Percentiles rank a stretch among this genome's conserved stretches.
Conservation (phyloP, 1,140 invertebrate genomes). For the Drosophila grimshawi region DNA sequence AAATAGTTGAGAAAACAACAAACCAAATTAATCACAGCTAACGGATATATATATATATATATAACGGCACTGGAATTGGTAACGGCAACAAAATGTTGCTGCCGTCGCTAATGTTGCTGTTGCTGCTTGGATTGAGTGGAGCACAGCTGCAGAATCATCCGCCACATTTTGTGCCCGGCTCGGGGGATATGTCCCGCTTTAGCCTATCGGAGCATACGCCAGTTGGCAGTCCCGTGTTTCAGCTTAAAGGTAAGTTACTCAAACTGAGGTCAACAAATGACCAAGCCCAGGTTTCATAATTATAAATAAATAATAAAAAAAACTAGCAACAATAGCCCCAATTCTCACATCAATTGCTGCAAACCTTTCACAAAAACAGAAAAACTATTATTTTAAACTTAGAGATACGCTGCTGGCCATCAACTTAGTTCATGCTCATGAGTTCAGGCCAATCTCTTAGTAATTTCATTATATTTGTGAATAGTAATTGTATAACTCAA, state of each 20-base stretch:
- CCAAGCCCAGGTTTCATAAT: conserved; percentile 59
- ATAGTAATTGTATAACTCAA: conserved; percentile 8
- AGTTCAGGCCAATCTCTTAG: conserved; percentile 3
- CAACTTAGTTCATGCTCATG: neutral
- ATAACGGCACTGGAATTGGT: conserved; percentile 75
- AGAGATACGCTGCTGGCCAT: conserved; percentile 27
- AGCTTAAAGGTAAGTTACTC: conserved; percentile 86
- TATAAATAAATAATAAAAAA: conserved; percentile 50
- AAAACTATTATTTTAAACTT: conserved; percentile 27
- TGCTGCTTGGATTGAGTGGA: conserved; percentile 30
- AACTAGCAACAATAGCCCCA: conserved; percentile 56
- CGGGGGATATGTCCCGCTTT: conserved; percentile 91
- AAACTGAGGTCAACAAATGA: conserved; percentile 22
- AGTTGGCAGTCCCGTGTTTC: conserved; percentile 91
- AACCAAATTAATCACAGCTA: conserved; percentile 60
- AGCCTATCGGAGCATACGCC: conserved; percentile 90
- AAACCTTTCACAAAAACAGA: conserved; percentile 64
- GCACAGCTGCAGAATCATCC: conserved; percentile 87
- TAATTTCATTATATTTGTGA: conserved; percentile 2
- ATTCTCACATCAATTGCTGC: conserved; percentile 62
- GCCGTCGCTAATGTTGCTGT: conserved; percentile 39
- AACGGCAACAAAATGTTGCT: conserved; percentile 77
- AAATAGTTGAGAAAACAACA: conserved; percentile 67
- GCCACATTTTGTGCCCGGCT: conserved; percentile 90
- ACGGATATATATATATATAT: conserved; percentile 58